Evolutionary conservation across 2,888 invertebrate genomes (phyloP), one percentile per base, ranked within the genome.

Genomic region (Hirtodrosophila histrioides): DNA sequence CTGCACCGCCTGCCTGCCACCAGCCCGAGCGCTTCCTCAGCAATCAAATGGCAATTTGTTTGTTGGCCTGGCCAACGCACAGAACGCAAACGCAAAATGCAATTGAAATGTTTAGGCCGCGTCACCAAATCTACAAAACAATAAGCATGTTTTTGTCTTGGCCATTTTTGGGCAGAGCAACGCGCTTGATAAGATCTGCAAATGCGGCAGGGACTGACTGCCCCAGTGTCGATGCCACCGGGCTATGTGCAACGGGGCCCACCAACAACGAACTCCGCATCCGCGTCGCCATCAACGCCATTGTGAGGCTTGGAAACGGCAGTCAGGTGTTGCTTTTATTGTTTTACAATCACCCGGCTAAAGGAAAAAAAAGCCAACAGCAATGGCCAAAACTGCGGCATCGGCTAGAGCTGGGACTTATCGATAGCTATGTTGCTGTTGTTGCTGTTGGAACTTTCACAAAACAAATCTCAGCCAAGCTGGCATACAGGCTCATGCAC

Each of bases 281-380:
- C 77, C 77, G 76, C 77, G 77, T 74, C 70, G 74, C 74, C 78
- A 78, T 77, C 77, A 77, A 78, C 75, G 86, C 86, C 82, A 84
- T 86, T 85, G 85, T 82, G 63, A 63, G 63, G 36, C 68, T 43
- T 37, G 62, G 44, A 50, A 86, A 78, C 86, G 71, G 81, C 86
- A 86, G 86, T 84, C 84, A 84, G 86, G 84, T 86, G 85, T 84
- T 84, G 86, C 85, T 84, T 84, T 86, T 86, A 86, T 84, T 84
- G 84, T 84, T 85, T 84, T 82, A 85, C 87, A 86, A 84, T 84
- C 84, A 86, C 83, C 74, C 82, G 72, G 49, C 58, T 60, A 37
- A 39, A 37, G 44, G 48, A n/a, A 54, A 35, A 48, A 31, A 53
- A 36, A 57, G 58, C 53, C 51, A 51, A 54, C 29, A 53, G 54